Conservation (phyloP, 2,113 vertebrate species). For the Marmota flaviventris region DNA sequence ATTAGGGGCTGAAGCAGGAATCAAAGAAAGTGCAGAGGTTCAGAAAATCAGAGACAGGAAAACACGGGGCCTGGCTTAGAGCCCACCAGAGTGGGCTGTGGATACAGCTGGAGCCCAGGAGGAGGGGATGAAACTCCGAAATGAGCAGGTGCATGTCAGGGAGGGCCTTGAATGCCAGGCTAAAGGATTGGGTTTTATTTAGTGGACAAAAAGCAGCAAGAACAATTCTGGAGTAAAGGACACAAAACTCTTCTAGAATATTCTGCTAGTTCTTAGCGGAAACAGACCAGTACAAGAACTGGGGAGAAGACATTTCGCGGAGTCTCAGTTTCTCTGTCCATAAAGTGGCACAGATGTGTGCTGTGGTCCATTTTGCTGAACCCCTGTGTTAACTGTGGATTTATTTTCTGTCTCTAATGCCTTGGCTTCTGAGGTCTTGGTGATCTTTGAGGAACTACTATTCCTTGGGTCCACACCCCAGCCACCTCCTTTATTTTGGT, state of each 20-base stretch:
- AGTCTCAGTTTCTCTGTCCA: background rate
- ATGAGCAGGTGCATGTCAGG: background rate
- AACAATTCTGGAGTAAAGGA: background rate
- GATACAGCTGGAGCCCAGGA: accelerated
- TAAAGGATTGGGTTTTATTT: background rate
- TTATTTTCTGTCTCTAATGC: background rate
- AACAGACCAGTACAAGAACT: accelerated
- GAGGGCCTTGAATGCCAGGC: background rate
- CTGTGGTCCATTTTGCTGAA: too few relatives aligned
- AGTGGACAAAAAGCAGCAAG: background rate
- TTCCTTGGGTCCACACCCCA: background rate
- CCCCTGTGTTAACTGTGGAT: accelerated
- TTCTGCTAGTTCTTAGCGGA: background rate
- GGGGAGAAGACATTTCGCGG: too few relatives aligned
- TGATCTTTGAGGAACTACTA: background rate
- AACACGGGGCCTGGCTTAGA: accelerated
- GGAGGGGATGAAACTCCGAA: too few relatives aligned
- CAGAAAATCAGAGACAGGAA: background rate
- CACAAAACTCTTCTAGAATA: background rate
- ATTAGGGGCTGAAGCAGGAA: background rate
- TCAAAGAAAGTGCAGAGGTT: background rate
- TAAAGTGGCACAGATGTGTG: background rate
- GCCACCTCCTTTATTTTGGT: background rate
- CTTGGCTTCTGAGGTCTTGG: too few relatives aligned
- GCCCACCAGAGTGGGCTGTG: accelerated